These are phyloP conservation scores for Pyrgilauda ruficollis DNA, from an alignment of 2,113 vertebrate genomes.

Conservation along the genomic window DNA sequence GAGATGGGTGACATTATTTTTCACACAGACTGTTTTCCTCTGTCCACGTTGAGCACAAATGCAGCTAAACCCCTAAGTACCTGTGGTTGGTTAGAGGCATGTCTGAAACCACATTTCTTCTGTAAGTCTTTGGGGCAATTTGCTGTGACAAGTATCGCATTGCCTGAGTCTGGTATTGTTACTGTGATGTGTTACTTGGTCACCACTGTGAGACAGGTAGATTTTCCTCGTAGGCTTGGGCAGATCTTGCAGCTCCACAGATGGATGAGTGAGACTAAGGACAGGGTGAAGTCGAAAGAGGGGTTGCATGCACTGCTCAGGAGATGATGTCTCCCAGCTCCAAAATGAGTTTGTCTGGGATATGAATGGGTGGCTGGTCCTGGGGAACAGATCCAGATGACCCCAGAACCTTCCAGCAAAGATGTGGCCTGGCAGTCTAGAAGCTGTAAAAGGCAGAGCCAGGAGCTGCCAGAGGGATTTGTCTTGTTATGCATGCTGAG, in stretches of 20 bases:
- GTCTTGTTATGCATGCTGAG: neutral
- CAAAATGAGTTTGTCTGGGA: neutral
- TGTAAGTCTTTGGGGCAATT: neutral
- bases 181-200: neutral
- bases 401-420: neutral
- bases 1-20: neutral
- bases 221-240: neutral
- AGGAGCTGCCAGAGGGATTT: neutral
- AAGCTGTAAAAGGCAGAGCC: neutral
- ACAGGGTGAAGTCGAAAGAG: neutral
- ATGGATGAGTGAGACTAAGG: neutral
- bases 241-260: neutral
- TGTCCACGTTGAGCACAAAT: neutral
- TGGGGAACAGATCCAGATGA: rapidly evolving
- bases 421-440: neutral
- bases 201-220: neutral
- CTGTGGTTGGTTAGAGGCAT: neutral
- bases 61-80: neutral
- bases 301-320: rapidly evolving
- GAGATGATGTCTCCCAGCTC: neutral
- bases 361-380: neutral
- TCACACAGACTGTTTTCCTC: neutral
- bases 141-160: neutral
- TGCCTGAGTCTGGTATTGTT: neutral
- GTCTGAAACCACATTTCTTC: neutral